Evolutionary conservation across 30 jellyfish, hydroid and myxozoan genomes (phyloP).

Genomic region (Hydra vulgaris): DNA sequence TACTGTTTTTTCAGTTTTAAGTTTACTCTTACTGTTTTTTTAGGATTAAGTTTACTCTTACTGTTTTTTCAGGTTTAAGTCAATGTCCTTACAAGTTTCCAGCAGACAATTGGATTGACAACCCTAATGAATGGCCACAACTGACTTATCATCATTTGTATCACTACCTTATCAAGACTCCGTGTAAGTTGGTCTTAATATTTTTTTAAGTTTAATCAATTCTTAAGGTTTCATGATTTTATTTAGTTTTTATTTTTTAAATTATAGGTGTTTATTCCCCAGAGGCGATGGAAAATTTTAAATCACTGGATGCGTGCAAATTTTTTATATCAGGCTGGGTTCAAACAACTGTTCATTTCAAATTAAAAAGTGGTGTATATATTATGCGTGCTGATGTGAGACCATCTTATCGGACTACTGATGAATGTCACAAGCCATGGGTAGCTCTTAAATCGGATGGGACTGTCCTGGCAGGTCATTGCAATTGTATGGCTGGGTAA

Average conservation of each 20-base stretch:
- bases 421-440: constrained; percentile 9
- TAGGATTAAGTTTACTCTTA: background rate
- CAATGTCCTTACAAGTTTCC: background rate
- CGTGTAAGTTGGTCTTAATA: background rate
- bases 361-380: background rate
- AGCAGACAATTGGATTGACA: background rate
- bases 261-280: constrained; percentile 11
- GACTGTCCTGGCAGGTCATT: constrained; percentile 8
- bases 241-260: background rate
- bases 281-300: constrained; percentile 19
- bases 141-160: constrained; percentile 13
- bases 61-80: background rate
- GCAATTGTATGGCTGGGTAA: constrained; percentile 24
- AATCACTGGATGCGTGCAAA: constrained; percentile 15
- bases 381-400: constrained; percentile 13
- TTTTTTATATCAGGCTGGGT: constrained; percentile 20
- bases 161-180: constrained; percentile 18
- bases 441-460: constrained; percentile 1
- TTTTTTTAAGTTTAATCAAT: background rate
- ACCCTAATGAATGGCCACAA: background rate
- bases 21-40: background rate
- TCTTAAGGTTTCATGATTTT: background rate
- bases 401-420: constrained; percentile 18
- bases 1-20: background rate
- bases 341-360: constrained; percentile 3